Conservation (phyloP, 2,888 invertebrate species). For the Acrobasis suavella region DNA sequence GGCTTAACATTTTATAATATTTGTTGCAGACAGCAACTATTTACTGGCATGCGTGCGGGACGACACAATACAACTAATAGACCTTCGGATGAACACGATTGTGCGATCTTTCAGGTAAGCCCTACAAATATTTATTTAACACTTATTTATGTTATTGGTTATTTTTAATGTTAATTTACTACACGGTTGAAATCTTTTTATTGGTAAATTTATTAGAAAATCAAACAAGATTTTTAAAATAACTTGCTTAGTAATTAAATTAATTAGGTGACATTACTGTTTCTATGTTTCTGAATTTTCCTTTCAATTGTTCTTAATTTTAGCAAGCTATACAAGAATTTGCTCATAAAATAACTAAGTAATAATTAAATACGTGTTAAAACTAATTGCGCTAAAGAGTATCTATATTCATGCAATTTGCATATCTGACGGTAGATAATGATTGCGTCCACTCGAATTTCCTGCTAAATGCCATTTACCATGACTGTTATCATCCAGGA, state of each 20-base stretch:
- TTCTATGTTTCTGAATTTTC: too few species aligned
- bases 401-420: constrained; percentile 8
- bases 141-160: not conserved
- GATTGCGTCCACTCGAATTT: not conserved
- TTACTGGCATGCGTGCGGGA: constrained; percentile 96
- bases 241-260: too few species aligned
- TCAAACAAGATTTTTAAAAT: too few species aligned
- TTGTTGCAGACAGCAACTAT: constrained; percentile 91
- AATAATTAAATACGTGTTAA: too few species aligned
- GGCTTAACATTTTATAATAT: constrained; percentile 23
- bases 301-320: too few species aligned
- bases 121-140: constrained; percentile 32
- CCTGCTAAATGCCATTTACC: constrained; percentile 4
- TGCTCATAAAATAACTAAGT: too few species aligned
- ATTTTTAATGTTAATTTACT: too few species aligned
- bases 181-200: too few species aligned
- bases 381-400: not conserved
- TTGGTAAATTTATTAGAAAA: too few species aligned
- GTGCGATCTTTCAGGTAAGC: constrained; percentile 92
- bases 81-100: constrained; percentile 96
- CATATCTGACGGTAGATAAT: not conserved
- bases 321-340: too few species aligned
- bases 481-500: not conserved
- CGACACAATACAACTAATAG: constrained; percentile 96
- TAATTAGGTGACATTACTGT: too few species aligned